These are phyloP conservation scores for Sminthurinus signatus DNA, from an alignment of 1,140 invertebrate species.

Conservation along the genomic window DNA sequence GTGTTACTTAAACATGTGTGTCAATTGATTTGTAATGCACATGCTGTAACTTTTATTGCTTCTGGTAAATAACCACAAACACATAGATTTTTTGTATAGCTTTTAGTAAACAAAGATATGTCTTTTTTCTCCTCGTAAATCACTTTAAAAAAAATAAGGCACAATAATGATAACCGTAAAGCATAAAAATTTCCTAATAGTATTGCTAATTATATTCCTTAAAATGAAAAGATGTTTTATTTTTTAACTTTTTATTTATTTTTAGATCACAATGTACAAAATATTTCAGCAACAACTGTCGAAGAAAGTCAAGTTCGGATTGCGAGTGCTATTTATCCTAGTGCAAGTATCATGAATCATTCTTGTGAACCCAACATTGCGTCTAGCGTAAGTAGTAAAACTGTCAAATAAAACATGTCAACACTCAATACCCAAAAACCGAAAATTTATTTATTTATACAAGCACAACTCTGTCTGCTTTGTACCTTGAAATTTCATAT, in stretches of 20 bases:
- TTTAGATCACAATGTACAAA: conserved; percentile 20
- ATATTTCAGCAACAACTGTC: conserved; percentile 38
- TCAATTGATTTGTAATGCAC: conserved; percentile 72
- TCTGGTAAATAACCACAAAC: conserved; percentile 23
- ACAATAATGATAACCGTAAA: too few relatives aligned
- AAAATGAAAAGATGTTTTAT: too few relatives aligned
- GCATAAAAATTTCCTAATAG: too few relatives aligned
- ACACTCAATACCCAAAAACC: too few relatives aligned
- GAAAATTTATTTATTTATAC: conserved; percentile 19
- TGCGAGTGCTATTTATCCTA: conserved; percentile 77
- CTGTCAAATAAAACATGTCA: too few relatives aligned
- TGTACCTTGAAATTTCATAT: conserved; percentile 44
- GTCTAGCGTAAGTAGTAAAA: conserved; percentile 7
- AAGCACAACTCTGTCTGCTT: conserved; percentile 3
- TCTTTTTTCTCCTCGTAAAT: too few relatives aligned
- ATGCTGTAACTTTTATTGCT: conserved; percentile 55
- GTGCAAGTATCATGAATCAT: conserved; percentile 86
- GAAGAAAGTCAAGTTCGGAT: conserved; percentile 55
- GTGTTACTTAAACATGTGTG: conserved; percentile 62
- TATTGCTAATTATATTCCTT: too few relatives aligned
- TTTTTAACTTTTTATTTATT: not conserved
- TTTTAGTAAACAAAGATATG: too few relatives aligned
- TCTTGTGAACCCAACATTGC: conserved; percentile 73
- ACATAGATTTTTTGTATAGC: too few relatives aligned
- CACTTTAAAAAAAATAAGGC: not conserved